phyloP scores from a whole-genome alignment of 2,888 invertebrate genomes.

The Lasius platythorax region DNA sequence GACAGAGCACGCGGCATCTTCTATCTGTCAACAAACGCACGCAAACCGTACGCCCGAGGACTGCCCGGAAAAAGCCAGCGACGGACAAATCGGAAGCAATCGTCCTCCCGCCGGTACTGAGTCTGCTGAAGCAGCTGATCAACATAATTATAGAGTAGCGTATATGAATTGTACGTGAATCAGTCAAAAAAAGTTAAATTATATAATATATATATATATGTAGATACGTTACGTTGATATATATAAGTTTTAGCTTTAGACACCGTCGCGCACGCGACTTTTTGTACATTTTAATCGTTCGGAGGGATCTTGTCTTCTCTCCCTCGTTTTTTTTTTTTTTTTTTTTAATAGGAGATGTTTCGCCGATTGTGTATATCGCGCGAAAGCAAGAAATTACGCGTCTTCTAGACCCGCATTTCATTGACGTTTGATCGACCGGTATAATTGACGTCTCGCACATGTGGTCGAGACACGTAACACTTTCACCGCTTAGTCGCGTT shows the following conservation, averaged over 20 bases:
- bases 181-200: constrained; percentile 4
- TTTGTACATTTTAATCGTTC: constrained; percentile 61
- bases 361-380: background rate
- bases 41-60: constrained; percentile 94
- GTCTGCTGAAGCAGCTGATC: constrained; percentile 84
- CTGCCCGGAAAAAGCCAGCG: constrained; percentile 89
- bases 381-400: background rate
- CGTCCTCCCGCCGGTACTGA: constrained; percentile 86
- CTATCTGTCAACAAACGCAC: constrained; percentile 94
- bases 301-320: background rate
- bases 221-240: background rate
- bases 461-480: background rate
- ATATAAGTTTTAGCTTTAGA: constrained; percentile 55
- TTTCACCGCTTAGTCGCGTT: background rate
- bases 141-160: constrained; percentile 84
- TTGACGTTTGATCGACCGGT: background rate
- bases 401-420: background rate
- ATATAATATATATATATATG: background rate
- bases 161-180: background rate
- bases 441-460: background rate
- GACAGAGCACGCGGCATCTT: constrained; percentile 93
- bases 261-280: background rate
- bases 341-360: background rate
- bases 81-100: constrained; percentile 85
- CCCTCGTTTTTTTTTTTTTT: background rate